phyloP scores from a whole-genome alignment of 1,140 invertebrate genomes.

The Diorhabda sublineata region DNA sequence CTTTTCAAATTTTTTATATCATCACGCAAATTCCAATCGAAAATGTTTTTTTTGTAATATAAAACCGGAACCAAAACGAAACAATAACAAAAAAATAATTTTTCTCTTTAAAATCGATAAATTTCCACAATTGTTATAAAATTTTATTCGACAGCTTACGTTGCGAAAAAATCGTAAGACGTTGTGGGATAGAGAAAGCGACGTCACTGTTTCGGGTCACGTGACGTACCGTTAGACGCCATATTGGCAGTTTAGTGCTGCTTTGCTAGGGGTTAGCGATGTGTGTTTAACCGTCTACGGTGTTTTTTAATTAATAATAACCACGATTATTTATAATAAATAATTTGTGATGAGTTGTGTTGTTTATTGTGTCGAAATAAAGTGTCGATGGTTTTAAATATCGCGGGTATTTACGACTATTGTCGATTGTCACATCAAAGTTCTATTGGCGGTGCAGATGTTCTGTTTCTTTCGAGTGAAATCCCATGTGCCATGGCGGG shows the following conservation, averaged over 20 bases:
- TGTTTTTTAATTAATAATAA: conserved; percentile 21
- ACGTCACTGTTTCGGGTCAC: conserved; percentile 52
- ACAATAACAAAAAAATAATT: too few relatives aligned
- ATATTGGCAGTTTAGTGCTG: conserved; percentile 52
- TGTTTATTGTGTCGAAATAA: conserved; percentile 14
- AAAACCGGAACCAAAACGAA: neutral
- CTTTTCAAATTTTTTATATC: neutral
- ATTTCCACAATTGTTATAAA: conserved; percentile 29
- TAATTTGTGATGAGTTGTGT: conserved; percentile 8
- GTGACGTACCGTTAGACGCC: conserved; percentile 52
- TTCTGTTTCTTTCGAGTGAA: conserved; percentile 38
- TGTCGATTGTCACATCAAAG: conserved; percentile 37
- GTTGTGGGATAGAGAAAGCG: conserved; percentile 36
- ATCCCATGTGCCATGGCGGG: conserved; percentile 43
- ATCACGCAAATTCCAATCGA: neutral
- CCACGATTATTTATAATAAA: conserved; percentile 13
- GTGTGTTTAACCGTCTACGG: conserved; percentile 31
- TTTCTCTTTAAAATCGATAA: conserved; percentile 6
- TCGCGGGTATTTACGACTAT: conserved; percentile 46
- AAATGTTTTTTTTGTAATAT: conserved; percentile 7
- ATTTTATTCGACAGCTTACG: conserved; percentile 35
- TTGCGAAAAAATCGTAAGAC: conserved; percentile 44
- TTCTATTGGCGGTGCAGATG: conserved; percentile 46
- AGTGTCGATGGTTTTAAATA: conserved; percentile 41
- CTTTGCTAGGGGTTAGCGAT: conserved; percentile 46